Conservation (phyloP, 2,888 invertebrate species). For the Trachelus iudaicus region DNA sequence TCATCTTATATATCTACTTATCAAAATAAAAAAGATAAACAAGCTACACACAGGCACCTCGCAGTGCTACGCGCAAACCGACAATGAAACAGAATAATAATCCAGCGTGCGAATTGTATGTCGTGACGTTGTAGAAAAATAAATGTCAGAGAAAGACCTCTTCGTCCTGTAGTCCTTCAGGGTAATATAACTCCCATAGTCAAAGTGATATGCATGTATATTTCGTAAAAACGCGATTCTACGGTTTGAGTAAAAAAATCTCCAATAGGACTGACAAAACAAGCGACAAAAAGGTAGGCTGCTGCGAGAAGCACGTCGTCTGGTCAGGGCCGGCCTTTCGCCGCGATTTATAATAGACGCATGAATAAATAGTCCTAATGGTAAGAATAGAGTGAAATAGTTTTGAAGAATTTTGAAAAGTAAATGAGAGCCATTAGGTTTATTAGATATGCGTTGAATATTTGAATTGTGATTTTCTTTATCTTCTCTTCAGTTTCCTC, state of each 20-base stretch:
- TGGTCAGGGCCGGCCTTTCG: slow-evolving; percentile 11
- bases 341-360: not conserved
- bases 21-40: not conserved
- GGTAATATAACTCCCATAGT: not conserved
- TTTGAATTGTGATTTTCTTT: not conserved
- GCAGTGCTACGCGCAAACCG: not conserved
- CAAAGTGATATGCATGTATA: not conserved
- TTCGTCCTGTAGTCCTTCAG: not conserved
- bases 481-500: not conserved
- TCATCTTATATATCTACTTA: not conserved
- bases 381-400: not conserved
- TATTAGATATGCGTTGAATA: not conserved
- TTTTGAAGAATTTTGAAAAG: not conserved
- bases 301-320: not conserved
- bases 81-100: not conserved
- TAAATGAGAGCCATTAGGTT: not conserved
- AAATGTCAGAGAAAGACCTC: not conserved
- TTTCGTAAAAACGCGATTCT: slow-evolving; percentile 5
- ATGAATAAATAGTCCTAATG: not conserved
- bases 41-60: not conserved
- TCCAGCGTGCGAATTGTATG: not conserved
- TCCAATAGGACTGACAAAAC: not conserved
- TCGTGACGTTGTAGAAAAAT: not conserved
- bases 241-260: not conserved
- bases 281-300: not conserved